Evolutionary conservation across 2,113 vertebrate genomes (phyloP), one percentile per base, ranked within the genome.

Genomic region (Chamaea fasciata): DNA sequence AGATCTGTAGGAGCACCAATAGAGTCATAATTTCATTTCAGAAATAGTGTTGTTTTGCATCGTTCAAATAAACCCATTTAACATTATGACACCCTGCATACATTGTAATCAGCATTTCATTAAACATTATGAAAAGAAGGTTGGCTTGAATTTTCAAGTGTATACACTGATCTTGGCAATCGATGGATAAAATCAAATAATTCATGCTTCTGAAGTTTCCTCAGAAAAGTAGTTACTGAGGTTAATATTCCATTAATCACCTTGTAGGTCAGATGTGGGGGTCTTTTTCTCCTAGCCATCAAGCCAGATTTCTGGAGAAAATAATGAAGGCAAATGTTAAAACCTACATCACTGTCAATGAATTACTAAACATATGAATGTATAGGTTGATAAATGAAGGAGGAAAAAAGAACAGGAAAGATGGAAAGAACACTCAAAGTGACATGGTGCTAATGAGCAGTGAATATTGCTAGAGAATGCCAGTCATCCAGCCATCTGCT

Each of bases 401-500:
- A 83, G 52, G 26, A 60, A 87, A 94, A 94, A 84, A 67, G 70
- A 96, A 84, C n/a, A 69, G 84, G 53, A 84, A 96, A 87, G 59
- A 95, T 78, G 83, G 95, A 97, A 94, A 80, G 49, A 90, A 67
- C 95, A 79, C 68, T 96, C 93, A 90, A 82, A 97, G 75, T 95
- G 91, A 95, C 97, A 96, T 16, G 30, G 83, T 94, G 94, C 94
- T 98, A 96, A 97, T 96, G 96, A 97, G 71, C 91, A 91, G 57
- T 95, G 90, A 95, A 90, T 70, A 50, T 42, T 78, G 76, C 77
- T 92, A 93, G 93, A 97, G 85, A 53, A 71, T 82, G 93, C 52
- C 84, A 96, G 87, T 91, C 83, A 95, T 80, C 23, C 56, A 87
- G 63, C 84, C 97, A 97, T 96, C 96, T 98, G 97, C 84, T 96